phyloP scores from a whole-genome alignment of 2,797 vertebrate genomes.

The Melanotaenia parkinsoni region DNA sequence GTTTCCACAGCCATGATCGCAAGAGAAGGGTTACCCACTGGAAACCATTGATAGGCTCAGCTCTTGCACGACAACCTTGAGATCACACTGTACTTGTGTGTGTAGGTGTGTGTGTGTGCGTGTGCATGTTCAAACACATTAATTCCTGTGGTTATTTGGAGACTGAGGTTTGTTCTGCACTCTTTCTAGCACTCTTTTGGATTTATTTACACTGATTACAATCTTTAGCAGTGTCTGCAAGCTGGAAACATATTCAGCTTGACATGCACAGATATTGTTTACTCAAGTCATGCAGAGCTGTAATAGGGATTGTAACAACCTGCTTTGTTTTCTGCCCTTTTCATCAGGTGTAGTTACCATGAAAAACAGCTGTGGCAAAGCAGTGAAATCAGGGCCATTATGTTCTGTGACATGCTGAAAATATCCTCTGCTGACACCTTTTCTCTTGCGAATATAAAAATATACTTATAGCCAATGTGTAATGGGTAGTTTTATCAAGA shows the following conservation, averaged over 20 bases:
- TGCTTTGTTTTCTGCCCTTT: conserved; percentile 32
- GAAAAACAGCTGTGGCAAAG: conserved; percentile 31
- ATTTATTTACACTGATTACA: conserved; percentile 62
- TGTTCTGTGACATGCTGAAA: conserved; percentile 10
- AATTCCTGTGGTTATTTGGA: conserved; percentile 29
- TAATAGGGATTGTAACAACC: conserved; percentile 32
- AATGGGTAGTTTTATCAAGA: background rate
- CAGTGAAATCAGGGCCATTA: conserved; percentile 30
- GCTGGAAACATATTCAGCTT: conserved; percentile 19
- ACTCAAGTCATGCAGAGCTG: conserved; percentile 18
- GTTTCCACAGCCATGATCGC: conserved; percentile 41
- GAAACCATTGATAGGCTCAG: conserved; percentile 50
- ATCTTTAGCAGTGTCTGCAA: conserved; percentile 53
- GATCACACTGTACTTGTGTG: conserved; percentile 22
- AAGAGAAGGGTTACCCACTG: conserved; percentile 30
- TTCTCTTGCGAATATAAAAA: background rate
- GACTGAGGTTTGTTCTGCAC: conserved; percentile 11
- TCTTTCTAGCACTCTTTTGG: conserved; percentile 24
- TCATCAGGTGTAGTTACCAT: conserved; percentile 18
- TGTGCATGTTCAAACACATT: conserved; percentile 22
- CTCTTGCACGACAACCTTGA: conserved; percentile 39
- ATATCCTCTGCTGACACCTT: background rate
- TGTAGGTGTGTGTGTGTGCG: background rate
- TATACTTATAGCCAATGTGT: background rate
- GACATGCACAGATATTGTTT: conserved; percentile 21